Percentiles rank a stretch among this genome's conserved stretches.
Evolutionary conservation across 2,113 vertebrate genomes (phyloP).

Genomic region (Grammomys surdaster): DNA sequence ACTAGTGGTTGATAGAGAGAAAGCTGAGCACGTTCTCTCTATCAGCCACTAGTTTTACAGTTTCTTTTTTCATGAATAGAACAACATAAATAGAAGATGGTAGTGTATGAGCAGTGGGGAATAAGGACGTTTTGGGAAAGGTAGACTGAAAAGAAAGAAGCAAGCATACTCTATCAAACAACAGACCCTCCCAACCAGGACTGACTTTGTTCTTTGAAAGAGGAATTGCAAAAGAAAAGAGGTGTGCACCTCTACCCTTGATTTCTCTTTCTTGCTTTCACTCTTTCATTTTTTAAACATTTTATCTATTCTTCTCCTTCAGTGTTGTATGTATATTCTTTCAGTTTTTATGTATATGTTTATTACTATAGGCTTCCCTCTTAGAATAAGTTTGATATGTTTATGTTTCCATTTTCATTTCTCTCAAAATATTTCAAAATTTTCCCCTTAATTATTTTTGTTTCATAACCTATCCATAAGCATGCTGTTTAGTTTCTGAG

Average conservation of each 20-base stretch:
- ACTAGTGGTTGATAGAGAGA: background rate
- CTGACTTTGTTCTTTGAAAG: background rate
- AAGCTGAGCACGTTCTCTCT: background rate
- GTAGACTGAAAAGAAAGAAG: background rate
- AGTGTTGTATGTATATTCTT: no score
- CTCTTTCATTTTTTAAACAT: background rate
- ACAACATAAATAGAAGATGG: background rate
- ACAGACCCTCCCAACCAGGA: background rate
- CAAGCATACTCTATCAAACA: background rate
- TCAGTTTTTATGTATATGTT: background rate
- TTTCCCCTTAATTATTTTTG: background rate
- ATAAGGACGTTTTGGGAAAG: background rate
- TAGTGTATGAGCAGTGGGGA: background rate
- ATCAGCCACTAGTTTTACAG: no score
- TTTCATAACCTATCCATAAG: background rate
- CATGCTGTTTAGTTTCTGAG: background rate
- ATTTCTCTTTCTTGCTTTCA: background rate
- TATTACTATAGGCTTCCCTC: background rate
- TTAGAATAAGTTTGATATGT: background rate
- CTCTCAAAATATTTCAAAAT: background rate
- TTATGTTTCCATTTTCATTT: background rate
- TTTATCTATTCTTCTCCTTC: no score
- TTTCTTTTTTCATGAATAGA: no score
- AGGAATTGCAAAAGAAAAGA: background rate
- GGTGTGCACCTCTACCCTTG: background rate